Conservation (phyloP, 2,113 vertebrate genomes). For the Ailurus styani region DNA sequence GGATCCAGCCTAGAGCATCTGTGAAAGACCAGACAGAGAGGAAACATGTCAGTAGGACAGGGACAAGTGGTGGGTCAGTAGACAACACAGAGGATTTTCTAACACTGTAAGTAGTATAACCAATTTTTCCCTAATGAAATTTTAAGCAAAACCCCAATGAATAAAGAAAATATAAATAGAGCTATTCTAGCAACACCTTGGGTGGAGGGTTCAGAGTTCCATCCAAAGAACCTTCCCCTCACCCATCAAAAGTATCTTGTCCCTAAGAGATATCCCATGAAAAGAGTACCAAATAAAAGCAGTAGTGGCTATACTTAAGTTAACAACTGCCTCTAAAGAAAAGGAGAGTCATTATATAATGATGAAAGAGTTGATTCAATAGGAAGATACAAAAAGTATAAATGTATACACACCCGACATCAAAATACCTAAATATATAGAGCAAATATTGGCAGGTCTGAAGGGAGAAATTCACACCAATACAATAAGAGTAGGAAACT, state of each 20-base stretch:
- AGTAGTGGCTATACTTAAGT: background rate
- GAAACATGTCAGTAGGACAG: background rate
- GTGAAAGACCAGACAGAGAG: background rate
- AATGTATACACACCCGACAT: background rate
- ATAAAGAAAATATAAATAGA: background rate
- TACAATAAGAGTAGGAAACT: background rate
- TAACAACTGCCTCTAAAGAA: background rate
- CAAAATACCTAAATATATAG: background rate
- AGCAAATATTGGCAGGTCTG: background rate
- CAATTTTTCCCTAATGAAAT: background rate
- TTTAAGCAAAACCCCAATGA: background rate
- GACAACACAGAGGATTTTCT: background rate
- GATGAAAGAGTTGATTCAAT: background rate
- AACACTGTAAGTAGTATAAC: background rate
- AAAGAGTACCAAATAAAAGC: background rate
- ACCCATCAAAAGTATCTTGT: too few relatives aligned
- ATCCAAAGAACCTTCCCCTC: background rate
- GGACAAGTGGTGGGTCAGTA: rapidly evolving
- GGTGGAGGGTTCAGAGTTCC: background rate
- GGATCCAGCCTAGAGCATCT: background rate
- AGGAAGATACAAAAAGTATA: background rate
- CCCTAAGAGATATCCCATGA: background rate
- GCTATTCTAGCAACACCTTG: background rate
- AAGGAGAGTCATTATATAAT: background rate
- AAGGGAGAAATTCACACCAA: background rate